Evolutionary conservation across 1,140 invertebrate species (phyloP), one percentile per base, ranked within the genome.

Genomic region (Dolichoris vasculosae): DNA sequence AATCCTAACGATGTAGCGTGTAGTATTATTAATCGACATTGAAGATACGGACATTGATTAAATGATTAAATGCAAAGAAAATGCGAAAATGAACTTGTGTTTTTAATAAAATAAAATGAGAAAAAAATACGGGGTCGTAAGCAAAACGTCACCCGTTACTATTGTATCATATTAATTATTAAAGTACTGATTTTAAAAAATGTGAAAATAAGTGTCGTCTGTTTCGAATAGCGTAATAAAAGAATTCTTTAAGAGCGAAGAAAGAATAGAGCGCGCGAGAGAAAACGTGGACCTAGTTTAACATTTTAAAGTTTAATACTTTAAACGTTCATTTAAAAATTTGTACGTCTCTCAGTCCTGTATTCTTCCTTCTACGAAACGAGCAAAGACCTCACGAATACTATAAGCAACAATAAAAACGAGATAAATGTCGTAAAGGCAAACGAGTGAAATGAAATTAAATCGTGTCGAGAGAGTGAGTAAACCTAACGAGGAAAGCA

Each of bases 1-100:
- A 91, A 92, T 92, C 89, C 89, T 93, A 92, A 92, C 88, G 88
- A 92, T 89, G 89, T 92, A 93, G 92, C 84, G 89, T 89, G 89
- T 93, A 93, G 91, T 90, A 92, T 91, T 92, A 91, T 82, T 86
- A 75, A 86, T 80, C 69, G 63, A 82, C 51, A 43, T 51, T 82
- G 67, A 85, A 48, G 20, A 83, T 55, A 67, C 30, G 67, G 35
- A 79, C 63, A 84, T 77, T 48, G 59, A 82, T 83, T 77, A 46
- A 6, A 78, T 87, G 91, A 90, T 38, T 88, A 9, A n/a, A n/a
- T n/a, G n/a, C 4, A 92, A 91, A 89, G 89, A 91, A 88, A 88
- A 84, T 88, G 87, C 75, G 85, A 30, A 88, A 85, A 88, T 79
- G 85, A 82, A 84, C 86, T 89, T 89, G 87, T 88, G 88, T 91